Evolutionary conservation across 2,113 vertebrate species (phyloP), one percentile per base, ranked within the genome.

Genomic region (Typhlomys cinereus): DNA sequence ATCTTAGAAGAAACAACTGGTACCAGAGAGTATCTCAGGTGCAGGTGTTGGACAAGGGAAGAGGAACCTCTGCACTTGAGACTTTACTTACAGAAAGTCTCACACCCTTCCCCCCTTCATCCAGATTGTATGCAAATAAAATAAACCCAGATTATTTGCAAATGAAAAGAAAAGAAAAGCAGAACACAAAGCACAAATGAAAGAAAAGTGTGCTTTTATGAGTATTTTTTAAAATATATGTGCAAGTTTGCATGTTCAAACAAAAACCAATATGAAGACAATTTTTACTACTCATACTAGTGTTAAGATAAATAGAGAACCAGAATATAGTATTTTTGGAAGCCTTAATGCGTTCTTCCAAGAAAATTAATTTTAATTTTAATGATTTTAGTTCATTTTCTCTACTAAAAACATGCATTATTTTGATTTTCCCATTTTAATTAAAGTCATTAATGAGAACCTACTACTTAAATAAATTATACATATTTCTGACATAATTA

Each of bases 381-480:
- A 87, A 79, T 9, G 41, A 46, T 86, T 95, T 97, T 76, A 91
- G 39, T 36, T 52, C 75, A 14, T 81, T 78, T 76, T 93, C 57
- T 74, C 54, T 20, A 69, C 62, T 96, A 92, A 11, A 78, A 8
- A 89, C 39, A 11, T 75, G 20, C 11, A 71, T 3, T 84, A 85
- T 95, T 93, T 80, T 34, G 39, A 34, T 83, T 95, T 90, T 74
- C 34, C 41, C 34, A 85, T 15, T 97, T 97, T 92, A 96, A 91
- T 96, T 96, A 94, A 57, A 39, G 2, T 82, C 27, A 79, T 14
- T 88, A 94, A 88, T 93, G 41, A 93, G 48, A 91, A 81, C 27
- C 31, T 92, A 86, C 92, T 89, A 23, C 18, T 81, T 96, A 95
- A 97, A 95, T 89, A 66, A 81, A 91, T 95, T 70, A 94, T 18